Evolutionary conservation across 2,888 invertebrate genomes (phyloP).

Genomic region (Dynastes grantii): DNA sequence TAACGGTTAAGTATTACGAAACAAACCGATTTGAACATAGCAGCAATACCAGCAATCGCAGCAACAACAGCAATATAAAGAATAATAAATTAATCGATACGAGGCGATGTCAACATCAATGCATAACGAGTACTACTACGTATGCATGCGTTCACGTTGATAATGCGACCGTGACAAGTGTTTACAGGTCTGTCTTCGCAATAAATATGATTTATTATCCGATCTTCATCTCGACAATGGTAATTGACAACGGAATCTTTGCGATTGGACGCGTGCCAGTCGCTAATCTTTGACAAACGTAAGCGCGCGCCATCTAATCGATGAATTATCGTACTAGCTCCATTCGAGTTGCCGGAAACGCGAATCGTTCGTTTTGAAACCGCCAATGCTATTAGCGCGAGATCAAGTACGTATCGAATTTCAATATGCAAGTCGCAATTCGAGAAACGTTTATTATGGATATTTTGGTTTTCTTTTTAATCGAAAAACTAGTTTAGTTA

Average conservation of each 20-base stretch:
- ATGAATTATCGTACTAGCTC: slow-evolving; percentile 17
- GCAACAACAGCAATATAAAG: not conserved
- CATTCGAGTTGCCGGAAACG: slow-evolving; percentile 18
- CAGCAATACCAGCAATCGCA: not conserved
- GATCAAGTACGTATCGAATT: too few species aligned
- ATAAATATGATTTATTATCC: slow-evolving; percentile 47
- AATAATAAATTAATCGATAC: slow-evolving; percentile 35
- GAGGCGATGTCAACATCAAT: slow-evolving; percentile 1
- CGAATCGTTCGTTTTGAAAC: not conserved
- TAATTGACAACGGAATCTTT: slow-evolving; percentile 34
- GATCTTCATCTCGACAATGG: slow-evolving; percentile 23
- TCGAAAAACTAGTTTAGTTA: too few species aligned
- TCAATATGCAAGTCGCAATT: too few species aligned
- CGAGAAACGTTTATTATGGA: too few species aligned
- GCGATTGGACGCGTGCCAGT: slow-evolving; percentile 25
- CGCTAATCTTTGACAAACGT: not conserved
- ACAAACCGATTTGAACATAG: not conserved
- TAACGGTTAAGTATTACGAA: not conserved
- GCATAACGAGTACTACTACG: slow-evolving; percentile 8
- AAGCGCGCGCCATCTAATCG: not conserved
- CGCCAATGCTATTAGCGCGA: not conserved
- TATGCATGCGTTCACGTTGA: slow-evolving; percentile 30
- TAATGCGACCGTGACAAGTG: slow-evolving; percentile 41
- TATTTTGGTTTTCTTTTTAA: too few species aligned
- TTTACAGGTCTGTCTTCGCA: slow-evolving; percentile 41